Base-by-base conservation (phyloP, 1,140 invertebrate species). In the Drosophila murphyi region DNA sequence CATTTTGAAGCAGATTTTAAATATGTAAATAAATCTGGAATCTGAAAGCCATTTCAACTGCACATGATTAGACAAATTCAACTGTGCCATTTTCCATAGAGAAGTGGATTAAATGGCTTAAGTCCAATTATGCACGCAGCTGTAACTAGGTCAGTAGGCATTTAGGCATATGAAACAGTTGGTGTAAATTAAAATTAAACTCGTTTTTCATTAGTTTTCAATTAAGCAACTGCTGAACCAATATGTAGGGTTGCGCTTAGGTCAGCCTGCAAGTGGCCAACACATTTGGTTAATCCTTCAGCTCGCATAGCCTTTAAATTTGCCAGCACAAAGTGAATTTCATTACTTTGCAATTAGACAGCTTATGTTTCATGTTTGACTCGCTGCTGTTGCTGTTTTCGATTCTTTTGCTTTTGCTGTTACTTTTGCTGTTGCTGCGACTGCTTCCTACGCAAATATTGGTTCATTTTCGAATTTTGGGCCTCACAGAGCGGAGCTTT, bases 391-490 rank as follows among this genome's bases (percentile, higher is more conserved):
- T 60, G 65, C 43, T 12, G 45, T 60, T 71, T 75, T 47, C 37
- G 43, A 1, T 7, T 47, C 61, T 69, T 81, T 37, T 28, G 52
- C 61, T 69, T 81, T 37, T 28, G 47, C 64, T 4, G 77, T 37
- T 28, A 41, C 64, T 4, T 34, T 41, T 43, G 35, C 47, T 56
- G 39, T 10, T 43, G 39, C n/a, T 8, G n/a, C 28, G 1, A 20
- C 20, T 60, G 72, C 43, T 12, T 45, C 63, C 72, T 76, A 52
- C 41, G 47, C 70, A 81, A 85, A 85, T 81, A 78, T 86, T 86
- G 77, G 65, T 68, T 72, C 52, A 41, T 68, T 54, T 65, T 70
- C 48, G 48, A 65, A 60, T 67, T 61, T 41, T 41, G 47, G 43
- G 34, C 50, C 7, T 7, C 34, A 43, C 48, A 50, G 20, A 20